A percentile compares a stretch with the other conserved stretches of the same genome.
phyloP scores from a whole-genome alignment of 2,113 vertebrate genomes.

The Zapus hudsonius region DNA sequence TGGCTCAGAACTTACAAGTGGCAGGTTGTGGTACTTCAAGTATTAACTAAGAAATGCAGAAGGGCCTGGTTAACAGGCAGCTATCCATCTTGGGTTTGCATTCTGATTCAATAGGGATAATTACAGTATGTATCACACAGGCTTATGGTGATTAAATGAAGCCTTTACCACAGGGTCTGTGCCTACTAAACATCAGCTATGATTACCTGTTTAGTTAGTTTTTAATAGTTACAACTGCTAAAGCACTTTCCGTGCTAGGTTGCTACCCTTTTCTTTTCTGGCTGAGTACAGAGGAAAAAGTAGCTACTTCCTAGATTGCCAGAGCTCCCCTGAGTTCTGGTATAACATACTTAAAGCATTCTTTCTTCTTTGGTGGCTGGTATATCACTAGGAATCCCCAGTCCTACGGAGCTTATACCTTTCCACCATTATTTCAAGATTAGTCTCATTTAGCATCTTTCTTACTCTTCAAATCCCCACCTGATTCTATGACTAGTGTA shows the following conservation, averaged over 20 bases:
- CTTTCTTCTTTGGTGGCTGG: neutral
- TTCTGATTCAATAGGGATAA: neutral
- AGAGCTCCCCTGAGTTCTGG: neutral
- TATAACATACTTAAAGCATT: neutral
- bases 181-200: constrained; percentile 32
- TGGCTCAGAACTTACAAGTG: neutral
- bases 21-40: neutral
- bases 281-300: neutral
- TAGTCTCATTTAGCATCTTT: constrained; percentile 5
- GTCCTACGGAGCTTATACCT: neutral
- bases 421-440: neutral
- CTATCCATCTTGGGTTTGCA: neutral
- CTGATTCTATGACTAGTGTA: constrained; percentile 29
- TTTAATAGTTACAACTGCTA: neutral
- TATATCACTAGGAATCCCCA: neutral
- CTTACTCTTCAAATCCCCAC: neutral
- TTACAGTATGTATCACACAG: neutral
- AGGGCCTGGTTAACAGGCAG: neutral
- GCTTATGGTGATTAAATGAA: constrained; percentile 1
- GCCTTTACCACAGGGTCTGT: neutral
- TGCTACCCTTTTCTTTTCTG: neutral
- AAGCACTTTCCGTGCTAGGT: neutral
- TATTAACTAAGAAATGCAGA: neutral
- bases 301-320: neutral
- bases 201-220: neutral